Evolutionary conservation across 2,113 vertebrate species (phyloP), one percentile per base, ranked within the genome.

Genomic region (Xiphophorus couchianus): DNA sequence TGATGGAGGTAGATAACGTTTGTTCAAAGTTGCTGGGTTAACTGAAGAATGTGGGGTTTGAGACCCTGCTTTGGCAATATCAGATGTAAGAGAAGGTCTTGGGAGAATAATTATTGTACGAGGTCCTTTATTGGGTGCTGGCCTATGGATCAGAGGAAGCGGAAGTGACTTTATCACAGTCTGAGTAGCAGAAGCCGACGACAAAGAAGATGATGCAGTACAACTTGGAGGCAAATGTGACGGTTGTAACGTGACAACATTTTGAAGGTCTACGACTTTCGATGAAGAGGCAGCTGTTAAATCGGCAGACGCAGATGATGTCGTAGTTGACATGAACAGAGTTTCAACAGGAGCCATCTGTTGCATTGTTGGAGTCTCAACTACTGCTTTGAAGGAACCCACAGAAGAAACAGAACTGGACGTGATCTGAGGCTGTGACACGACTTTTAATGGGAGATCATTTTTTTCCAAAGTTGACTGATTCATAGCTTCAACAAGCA

Each of bases 401-500:
- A 39, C 27, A 61, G 2, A 0, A 14, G 73, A 9, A 76, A 28
- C 15, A 76, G 27, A 5, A 1, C 48, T 58, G 13, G 27, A 58
- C 7, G 0, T 10, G 8, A 58, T 51, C 54, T 69, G 25, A 5
- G 35, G 22, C 22, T 28, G n/a, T 37, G 64, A 28, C 2, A 27
- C 22, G 62, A 1, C 65, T 54, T 67, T 48, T 5, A 30, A 27
- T 30, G 65, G 37, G 0, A 3, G 29, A 11, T 22, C 0, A 37
- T 9, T 51, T 35, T 69, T 62, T 65, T 63, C 35, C n/a, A 2
- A 25, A 25, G 51, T 17, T n/a, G 82, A 73, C 69, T 71, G 78
- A 84, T 88, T 84, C 82, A 92, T 91, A 17, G 91, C 91, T 66
- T 91, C 91, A 65, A 91, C 77, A 11, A 91, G 68, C 25, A 92